phyloP scores from a whole-genome alignment of 2,888 invertebrate species.

The Caenorhabditis afra region DNA sequence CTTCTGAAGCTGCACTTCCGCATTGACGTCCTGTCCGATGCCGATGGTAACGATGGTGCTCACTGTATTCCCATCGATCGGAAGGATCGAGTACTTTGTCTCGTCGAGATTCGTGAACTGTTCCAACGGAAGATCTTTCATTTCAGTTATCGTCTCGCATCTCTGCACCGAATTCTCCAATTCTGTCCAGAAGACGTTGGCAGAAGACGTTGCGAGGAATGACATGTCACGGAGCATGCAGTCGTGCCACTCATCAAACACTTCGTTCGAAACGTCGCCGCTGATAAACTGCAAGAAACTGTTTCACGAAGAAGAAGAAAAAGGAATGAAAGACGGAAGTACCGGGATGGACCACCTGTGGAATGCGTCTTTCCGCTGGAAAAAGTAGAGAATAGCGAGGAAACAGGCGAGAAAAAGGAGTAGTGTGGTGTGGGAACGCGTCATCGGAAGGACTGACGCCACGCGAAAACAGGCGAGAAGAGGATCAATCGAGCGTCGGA shows the following conservation, averaged over 20 bases:
- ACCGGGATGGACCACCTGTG: too few relatives aligned
- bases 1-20: slow-evolving; percentile 28
- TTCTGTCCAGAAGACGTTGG: slow-evolving; percentile 26
- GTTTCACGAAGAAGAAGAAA: slow-evolving; percentile 9
- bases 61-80: slow-evolving; percentile 22
- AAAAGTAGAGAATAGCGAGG: slow-evolving; percentile 5
- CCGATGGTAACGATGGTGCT: slow-evolving; percentile 44
- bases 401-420: slow-evolving; percentile 7
- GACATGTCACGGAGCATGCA: slow-evolving; percentile 31
- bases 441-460: slow-evolving; percentile 16
- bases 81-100: slow-evolving; percentile 56
- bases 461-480: slow-evolving; percentile 19
- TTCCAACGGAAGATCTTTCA: slow-evolving; percentile 27
- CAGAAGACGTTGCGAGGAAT: not conserved
- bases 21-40: slow-evolving; percentile 48
- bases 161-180: slow-evolving; percentile 29
- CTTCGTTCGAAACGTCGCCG: not conserved
- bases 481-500: slow-evolving; percentile 10
- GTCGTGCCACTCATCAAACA: slow-evolving; percentile 26
- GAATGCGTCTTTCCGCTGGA: not conserved
- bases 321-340: not conserved
- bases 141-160: slow-evolving; percentile 9
- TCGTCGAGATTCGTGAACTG: slow-evolving; percentile 56
- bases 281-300: slow-evolving; percentile 21
- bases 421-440: slow-evolving; percentile 17